These are phyloP conservation scores for Drosophila pallidifrons DNA, from an alignment of 1,140 invertebrate species.

Conservation along the genomic window DNA sequence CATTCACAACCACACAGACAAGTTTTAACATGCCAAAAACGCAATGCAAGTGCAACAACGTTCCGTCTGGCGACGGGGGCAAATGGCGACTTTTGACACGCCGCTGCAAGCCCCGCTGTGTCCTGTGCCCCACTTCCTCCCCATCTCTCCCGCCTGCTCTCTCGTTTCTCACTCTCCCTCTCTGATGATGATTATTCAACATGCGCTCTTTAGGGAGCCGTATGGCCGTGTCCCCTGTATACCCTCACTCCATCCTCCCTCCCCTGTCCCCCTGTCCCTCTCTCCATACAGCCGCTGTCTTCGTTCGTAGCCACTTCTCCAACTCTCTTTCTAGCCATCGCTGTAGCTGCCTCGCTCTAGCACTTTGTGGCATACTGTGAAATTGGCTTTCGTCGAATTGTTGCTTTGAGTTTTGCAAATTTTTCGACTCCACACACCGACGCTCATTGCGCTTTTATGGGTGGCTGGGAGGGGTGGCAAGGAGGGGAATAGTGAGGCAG, in stretches of 20 bases:
- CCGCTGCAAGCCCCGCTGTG: background rate
- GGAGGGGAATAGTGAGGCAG: background rate
- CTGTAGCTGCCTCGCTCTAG: conserved; percentile 34
- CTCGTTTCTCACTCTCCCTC: background rate
- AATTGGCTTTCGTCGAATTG: conserved; percentile 83
- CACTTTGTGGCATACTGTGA: conserved; percentile 53
- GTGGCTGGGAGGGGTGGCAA: background rate
- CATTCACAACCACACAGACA: conserved; percentile 52
- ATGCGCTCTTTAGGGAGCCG: conserved; percentile 72
- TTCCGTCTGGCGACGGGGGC: conserved; percentile 55
- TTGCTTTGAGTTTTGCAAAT: conserved; percentile 84
- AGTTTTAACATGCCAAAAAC: conserved; percentile 82
- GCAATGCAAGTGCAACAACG: conserved; percentile 57
- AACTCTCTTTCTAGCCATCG: conserved; percentile 3
- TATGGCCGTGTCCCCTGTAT: conserved; percentile 59
- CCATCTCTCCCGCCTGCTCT: background rate
- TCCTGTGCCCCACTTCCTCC: conserved; percentile 8
- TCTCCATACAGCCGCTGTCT: conserved; percentile 1
- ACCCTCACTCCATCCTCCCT: background rate
- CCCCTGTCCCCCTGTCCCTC: background rate
- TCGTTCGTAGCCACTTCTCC: conserved; percentile 23
- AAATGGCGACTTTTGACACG: conserved; percentile 50
- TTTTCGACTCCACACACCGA: conserved; percentile 65
- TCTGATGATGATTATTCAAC: conserved; percentile 81
- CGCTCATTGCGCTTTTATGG: conserved; percentile 62